Evolutionary conservation across 1,140 invertebrate species (phyloP).

Genomic region (Copidosoma floridanum): DNA sequence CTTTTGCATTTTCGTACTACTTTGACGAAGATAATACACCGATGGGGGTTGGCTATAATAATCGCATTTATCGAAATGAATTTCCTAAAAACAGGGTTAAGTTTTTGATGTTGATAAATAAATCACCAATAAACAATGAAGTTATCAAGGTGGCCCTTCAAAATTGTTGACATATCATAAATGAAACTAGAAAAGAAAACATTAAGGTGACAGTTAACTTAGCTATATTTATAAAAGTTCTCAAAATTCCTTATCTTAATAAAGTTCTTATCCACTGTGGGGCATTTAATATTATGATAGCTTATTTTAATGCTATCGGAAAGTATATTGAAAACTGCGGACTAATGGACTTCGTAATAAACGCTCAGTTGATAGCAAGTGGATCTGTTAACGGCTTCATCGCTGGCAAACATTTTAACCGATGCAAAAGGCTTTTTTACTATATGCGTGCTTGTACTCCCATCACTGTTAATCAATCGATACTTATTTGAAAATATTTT

Average conservation of each 20-base stretch:
- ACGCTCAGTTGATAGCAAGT: constrained; percentile 46
- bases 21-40: constrained; percentile 21
- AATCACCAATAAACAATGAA: constrained; percentile 42
- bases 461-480: too few relatives aligned
- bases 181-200: too few relatives aligned
- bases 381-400: constrained; percentile 52
- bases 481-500: too few relatives aligned
- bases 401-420: constrained; percentile 53
- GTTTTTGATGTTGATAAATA: constrained; percentile 46
- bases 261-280: constrained; percentile 56
- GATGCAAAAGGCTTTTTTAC: constrained; percentile 55
- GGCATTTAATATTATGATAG: constrained; percentile 53
- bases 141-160: constrained; percentile 48
- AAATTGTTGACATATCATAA: too few relatives aligned
- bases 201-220: too few relatives aligned
- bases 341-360: constrained; percentile 46
- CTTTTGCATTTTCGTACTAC: too few relatives aligned
- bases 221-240: too few relatives aligned
- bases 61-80: constrained; percentile 24
- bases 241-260: constrained; percentile 40
- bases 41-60: constrained; percentile 32
- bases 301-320: constrained; percentile 55
- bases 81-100: constrained; percentile 37
- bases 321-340: constrained; percentile 52
- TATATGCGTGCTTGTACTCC: too few relatives aligned